A percentile compares a stretch with the other conserved stretches of the same genome.
Conservation (phyloP, 2,797 vertebrate species). For the Sus cebifrons region DNA sequence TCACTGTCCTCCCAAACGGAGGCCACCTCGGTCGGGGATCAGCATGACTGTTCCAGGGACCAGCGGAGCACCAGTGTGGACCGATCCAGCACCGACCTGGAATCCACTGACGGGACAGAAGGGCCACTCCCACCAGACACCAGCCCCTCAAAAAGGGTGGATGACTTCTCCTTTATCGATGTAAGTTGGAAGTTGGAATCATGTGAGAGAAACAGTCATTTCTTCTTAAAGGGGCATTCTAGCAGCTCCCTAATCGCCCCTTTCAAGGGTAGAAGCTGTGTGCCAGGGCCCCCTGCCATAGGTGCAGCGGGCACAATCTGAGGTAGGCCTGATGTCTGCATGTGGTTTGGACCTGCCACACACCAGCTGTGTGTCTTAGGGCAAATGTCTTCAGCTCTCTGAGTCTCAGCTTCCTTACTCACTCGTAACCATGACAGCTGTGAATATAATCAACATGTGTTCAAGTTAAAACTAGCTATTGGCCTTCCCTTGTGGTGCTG, state of each 20-base stretch:
- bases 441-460: neutral
- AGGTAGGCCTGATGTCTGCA: neutral
- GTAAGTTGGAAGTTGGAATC: constrained; percentile 74
- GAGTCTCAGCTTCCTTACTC: neutral
- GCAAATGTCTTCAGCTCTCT: neutral
- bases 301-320: neutral
- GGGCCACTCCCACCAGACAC: neutral
- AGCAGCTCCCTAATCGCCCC: neutral
- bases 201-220: accelerated
- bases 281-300: neutral
- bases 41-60: constrained; percentile 83
- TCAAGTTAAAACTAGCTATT: neutral
- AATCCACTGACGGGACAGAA: constrained; percentile 88
- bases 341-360: neutral
- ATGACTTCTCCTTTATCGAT: constrained; percentile 91
- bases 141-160: neutral
- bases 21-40: constrained; percentile 80
- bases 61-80: constrained; percentile 88
- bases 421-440: accelerated
- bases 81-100: constrained; percentile 89
- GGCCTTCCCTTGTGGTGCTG: no score
- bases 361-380: neutral
- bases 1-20: constrained; percentile 88
- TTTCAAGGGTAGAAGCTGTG: neutral
- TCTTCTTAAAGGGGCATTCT: neutral